These are phyloP conservation scores for Alethe castanea DNA, from an alignment of 2,113 vertebrate species.

Conservation along the genomic window DNA sequence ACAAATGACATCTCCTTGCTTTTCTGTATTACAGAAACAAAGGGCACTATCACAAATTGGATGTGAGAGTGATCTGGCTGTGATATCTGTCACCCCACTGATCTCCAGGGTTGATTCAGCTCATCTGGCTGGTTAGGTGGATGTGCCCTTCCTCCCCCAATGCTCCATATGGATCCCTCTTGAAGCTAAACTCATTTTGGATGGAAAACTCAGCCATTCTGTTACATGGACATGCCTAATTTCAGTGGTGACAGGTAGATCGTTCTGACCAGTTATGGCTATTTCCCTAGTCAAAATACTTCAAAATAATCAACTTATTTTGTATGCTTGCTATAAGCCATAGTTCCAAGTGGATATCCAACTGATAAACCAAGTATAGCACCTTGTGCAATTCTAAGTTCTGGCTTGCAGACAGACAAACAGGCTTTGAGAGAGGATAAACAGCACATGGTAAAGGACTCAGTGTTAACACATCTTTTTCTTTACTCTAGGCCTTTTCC, in stretches of 20 bases:
- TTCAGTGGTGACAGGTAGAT: neutral
- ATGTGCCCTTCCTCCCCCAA: slow-evolving; percentile 96
- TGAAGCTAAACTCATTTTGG: slow-evolving; percentile 66
- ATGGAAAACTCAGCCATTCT: neutral
- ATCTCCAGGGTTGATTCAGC: slow-evolving; percentile 95
- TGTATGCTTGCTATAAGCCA: neutral
- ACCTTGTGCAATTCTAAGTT: neutral
- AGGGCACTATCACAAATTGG: neutral
- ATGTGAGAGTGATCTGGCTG: slow-evolving; percentile 89
- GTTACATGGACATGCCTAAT: neutral
- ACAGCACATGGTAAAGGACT: neutral
- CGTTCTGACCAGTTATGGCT: neutral
- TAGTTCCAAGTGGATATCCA: neutral
- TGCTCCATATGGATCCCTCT: slow-evolving; percentile 91
- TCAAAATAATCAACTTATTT: neutral
- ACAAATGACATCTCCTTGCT: neutral
- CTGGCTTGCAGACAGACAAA: neutral
- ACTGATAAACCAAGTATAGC: neutral
- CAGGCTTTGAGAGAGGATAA: neutral
- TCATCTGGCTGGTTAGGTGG: slow-evolving; percentile 95
- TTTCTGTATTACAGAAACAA: neutral
- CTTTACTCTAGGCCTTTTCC: neutral
- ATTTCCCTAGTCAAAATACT: neutral
- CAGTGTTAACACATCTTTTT: neutral
- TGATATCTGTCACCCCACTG: slow-evolving; percentile 80